These are phyloP conservation scores for Micrasema longulum DNA, from an alignment of 1,140 invertebrate species.

Conservation along the genomic window DNA sequence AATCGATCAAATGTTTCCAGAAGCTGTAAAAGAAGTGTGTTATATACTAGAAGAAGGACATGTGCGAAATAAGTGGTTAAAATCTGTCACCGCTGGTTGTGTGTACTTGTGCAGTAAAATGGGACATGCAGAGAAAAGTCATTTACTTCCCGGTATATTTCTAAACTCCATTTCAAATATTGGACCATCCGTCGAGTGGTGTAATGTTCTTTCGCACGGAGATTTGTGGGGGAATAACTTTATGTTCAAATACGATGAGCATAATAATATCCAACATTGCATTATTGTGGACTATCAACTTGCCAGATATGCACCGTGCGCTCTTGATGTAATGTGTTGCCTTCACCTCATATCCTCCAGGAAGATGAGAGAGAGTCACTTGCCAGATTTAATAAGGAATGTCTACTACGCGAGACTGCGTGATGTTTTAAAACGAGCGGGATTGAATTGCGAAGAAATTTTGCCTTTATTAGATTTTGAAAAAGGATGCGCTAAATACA, in stretches of 20 bases:
- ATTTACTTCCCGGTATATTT: conserved; percentile 57
- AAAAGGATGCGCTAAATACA: conserved; percentile 55
- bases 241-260: conserved; percentile 67
- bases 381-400: conserved; percentile 61
- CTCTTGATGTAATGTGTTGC: conserved; percentile 61
- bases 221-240: conserved; percentile 72
- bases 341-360: conserved; percentile 60
- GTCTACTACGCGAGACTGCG: conserved; percentile 66
- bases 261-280: conserved; percentile 56
- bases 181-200: conserved; percentile 60
- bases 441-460: conserved; percentile 59
- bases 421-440: conserved; percentile 58
- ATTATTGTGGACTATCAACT: conserved; percentile 72
- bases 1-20: conserved; percentile 58
- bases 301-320: conserved; percentile 64
- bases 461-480: conserved; percentile 61
- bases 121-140: conserved; percentile 56
- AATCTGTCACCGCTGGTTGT: conserved; percentile 56
- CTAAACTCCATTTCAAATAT: conserved; percentile 58
- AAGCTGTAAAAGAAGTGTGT: conserved; percentile 62
- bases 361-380: conserved; percentile 60
- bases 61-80: conserved; percentile 58
- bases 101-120: conserved; percentile 58
- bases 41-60: conserved; percentile 58
- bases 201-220: conserved; percentile 68